Evolutionary conservation across 2,113 vertebrate species (phyloP), one percentile per base, ranked within the genome.

Genomic region (Antechinus flavipes): DNA sequence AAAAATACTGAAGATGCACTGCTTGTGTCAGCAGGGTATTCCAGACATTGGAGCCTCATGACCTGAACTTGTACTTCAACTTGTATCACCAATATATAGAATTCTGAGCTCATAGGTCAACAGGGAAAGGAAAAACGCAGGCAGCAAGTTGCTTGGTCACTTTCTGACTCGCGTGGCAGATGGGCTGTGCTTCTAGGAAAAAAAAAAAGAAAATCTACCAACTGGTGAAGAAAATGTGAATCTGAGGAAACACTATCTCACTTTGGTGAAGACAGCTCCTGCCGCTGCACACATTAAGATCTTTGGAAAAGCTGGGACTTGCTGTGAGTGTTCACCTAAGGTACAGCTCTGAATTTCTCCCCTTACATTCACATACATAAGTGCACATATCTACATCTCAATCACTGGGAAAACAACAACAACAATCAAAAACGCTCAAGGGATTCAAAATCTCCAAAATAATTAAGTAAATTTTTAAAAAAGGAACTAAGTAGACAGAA

Each of bases 191-290:
- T 96, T 55, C 1, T 55, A 23, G 0, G 16, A 30, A 76, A n/a
- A 52, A 52, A 84, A 26, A 30, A 53, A 97, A 96, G 96, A 96
- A 92, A 89, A 95, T 46, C 94, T 96, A 96, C 96, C 97, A 98
- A 96, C 24, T 93, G 94, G 53, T 90, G 93, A 35, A 54, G 97
- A 93, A 97, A 96, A 97, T 95, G 91, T 96, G 56, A 96, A 93
- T 95, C 93, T 97, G 91, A 97, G 95, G 94, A 97, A 98, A 97
- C 95, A 96, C 56, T 95, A 92, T 94, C 92, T 98, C 97, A 97
- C 96, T 97, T 97, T 93, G 61, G 93, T 56, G 84, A 90, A 93
- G 96, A 96, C 90, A 94, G 93, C 90, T 95, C 94, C 97, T 47
- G 91, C 14, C 27, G 95, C 8, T 89, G 58, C n/a, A 93, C 91